These are phyloP conservation scores for Autographa pulchrina DNA, from an alignment of 2,888 invertebrate genomes.

Conservation along the genomic window DNA sequence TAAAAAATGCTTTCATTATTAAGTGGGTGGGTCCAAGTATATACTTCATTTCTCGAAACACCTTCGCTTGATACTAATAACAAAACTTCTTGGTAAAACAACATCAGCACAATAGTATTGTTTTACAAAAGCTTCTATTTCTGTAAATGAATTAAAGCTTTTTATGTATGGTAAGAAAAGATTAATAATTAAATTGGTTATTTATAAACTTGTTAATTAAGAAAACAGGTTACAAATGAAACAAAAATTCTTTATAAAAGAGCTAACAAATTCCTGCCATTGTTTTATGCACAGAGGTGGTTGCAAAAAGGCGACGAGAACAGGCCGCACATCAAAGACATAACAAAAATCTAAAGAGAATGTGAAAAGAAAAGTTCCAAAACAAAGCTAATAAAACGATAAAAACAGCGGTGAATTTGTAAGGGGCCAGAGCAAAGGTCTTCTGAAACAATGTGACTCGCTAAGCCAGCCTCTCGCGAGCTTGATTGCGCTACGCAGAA, in stretches of 20 bases:
- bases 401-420: constrained; percentile 80
- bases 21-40: not conserved
- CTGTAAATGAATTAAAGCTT: not conserved
- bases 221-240: constrained; percentile 43
- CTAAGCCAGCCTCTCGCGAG: constrained; percentile 67
- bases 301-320: constrained; percentile 53
- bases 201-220: constrained; percentile 50
- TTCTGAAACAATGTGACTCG: constrained; percentile 78
- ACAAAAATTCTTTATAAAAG: constrained; percentile 53
- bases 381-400: constrained; percentile 84
- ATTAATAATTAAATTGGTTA: constrained; percentile 17
- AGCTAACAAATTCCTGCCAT: constrained; percentile 50
- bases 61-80: not conserved
- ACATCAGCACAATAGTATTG: constrained; percentile 10
- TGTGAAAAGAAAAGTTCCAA: constrained; percentile 73
- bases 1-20: not conserved
- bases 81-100: not conserved
- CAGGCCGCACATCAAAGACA: constrained; percentile 75
- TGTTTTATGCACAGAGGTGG: constrained; percentile 52
- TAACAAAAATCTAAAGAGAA: constrained; percentile 72
- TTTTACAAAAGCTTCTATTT: constrained; percentile 6
- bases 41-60: not conserved
- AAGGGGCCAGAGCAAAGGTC: constrained; percentile 74
- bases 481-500: constrained; percentile 72
- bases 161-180: not conserved